Base-by-base conservation (phyloP, 2,113 vertebrate species). In the Centropristis striata region DNA sequence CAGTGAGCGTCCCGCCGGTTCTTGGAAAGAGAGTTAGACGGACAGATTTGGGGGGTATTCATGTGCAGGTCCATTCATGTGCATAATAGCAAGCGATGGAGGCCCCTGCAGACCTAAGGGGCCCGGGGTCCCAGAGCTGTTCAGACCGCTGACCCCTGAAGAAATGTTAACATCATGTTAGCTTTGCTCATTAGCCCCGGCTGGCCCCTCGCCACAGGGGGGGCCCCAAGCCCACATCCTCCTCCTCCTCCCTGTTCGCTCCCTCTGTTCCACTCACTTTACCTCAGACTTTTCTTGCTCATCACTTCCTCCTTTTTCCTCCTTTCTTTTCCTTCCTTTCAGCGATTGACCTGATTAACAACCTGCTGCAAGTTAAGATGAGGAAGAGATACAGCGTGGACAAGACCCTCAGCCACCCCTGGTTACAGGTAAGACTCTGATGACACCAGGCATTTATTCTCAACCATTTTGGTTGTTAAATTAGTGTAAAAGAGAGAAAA, bases 291-390 rank as follows among this genome's bases (percentile, higher is more conserved):
- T 27, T 46, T 1, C 44, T 39, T 15, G 0, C 53, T 70, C 36
- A 21, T 61, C 54, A 6, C 25, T 10, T 23, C 66, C 16, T 46
- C 28, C 39, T 36, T 0, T 16, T 36, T 0, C 2, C 25, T 25
- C n/a, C 50, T 44, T 36, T 36, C 6, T 21, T 37, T 50, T 8
- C 28, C 46, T 21, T 59, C 25, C 16, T 37, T 91, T 15, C 93
- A 99, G 98, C 97, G 76, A 98, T 98, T 74, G 97, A 99, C 93
- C 96, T 99, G 90, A 99, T 99, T 89, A 99, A 97, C 95, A 99
- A 99, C 94, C 95, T 99, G 86, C 94, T 99, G 90, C 98, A 99
- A 95, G 98, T 99, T 64, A 99, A 99, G 97, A 99, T 99, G 97
- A 97, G 98, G 92, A 99, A 99, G 88, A 95, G 98, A 42, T 99